A percentile compares a stretch with the other conserved stretches of the same genome.
Evolutionary conservation across 2,797 vertebrate species (phyloP).

Genomic region (Bryconaethiops microstoma): DNA sequence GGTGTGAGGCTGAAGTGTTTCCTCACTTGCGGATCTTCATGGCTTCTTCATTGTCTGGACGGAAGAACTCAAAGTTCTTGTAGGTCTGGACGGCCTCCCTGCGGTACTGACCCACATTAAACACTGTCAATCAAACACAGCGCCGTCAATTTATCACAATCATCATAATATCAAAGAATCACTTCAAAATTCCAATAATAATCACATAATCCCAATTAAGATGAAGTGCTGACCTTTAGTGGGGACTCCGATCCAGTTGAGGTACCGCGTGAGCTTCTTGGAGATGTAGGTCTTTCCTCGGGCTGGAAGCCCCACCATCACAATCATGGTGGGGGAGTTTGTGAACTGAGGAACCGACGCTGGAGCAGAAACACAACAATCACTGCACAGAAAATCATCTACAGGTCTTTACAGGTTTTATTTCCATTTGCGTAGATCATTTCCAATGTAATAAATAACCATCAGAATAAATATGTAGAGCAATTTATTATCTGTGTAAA

Average conservation of each 20-base stretch:
- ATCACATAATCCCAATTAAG: too few relatives aligned
- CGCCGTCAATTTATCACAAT: too few relatives aligned
- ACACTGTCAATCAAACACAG: conserved; percentile 72
- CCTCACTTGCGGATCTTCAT: conserved; percentile 87
- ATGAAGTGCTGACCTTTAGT: conserved; percentile 73
- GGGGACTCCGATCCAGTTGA: conserved; percentile 84
- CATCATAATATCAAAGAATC: too few relatives aligned
- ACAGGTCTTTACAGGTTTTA: too few relatives aligned
- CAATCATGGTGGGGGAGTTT: conserved; percentile 93
- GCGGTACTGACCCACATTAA: conserved; percentile 91
- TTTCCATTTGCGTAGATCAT: too few relatives aligned
- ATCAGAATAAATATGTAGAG: too few relatives aligned
- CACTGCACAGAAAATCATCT: neutral
- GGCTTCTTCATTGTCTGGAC: conserved; percentile 86
- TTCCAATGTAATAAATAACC: too few relatives aligned
- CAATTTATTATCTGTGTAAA: too few relatives aligned
- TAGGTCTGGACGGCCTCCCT: conserved; percentile 85
- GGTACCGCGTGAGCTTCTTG: conserved; percentile 86
- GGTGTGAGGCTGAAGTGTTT: neutral
- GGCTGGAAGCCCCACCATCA: conserved; percentile 90
- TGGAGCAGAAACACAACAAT: conserved; percentile 54
- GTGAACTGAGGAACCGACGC: conserved; percentile 91
- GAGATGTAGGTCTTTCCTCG: conserved; percentile 94
- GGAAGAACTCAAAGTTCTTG: conserved; percentile 90
- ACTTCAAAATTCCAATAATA: too few relatives aligned